Conservation (phyloP, 1,140 invertebrate genomes). For the Galendromus occidentalis region DNA sequence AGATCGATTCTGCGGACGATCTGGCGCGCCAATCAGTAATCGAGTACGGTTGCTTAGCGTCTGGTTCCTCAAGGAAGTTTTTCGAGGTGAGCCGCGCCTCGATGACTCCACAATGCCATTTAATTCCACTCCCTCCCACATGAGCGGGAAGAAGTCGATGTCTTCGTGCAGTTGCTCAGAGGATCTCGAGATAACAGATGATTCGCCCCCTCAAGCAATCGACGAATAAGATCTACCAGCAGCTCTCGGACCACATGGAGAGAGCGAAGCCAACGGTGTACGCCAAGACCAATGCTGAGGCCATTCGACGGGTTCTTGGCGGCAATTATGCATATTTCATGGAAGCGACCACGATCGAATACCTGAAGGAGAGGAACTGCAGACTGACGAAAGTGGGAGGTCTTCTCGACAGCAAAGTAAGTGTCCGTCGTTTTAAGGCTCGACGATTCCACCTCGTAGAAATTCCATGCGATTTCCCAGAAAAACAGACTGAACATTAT, state of each 20-base stretch:
- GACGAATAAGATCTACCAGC: slow-evolving; percentile 58
- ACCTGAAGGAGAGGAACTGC: slow-evolving; percentile 29
- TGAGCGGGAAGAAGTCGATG: neutral
- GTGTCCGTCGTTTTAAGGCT: slow-evolving; percentile 56
- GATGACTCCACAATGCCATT: neutral
- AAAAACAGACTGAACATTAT: too few relatives aligned
- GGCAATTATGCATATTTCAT: slow-evolving; percentile 32
- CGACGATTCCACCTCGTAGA: too few relatives aligned
- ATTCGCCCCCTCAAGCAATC: slow-evolving; percentile 43
- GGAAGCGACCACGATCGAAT: slow-evolving; percentile 32
- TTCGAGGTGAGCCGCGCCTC: slow-evolving; percentile 22
- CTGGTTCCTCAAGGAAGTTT: slow-evolving; percentile 30
- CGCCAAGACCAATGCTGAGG: slow-evolving; percentile 28
- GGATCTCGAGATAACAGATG: neutral
- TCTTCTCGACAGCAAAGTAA: slow-evolving; percentile 32
- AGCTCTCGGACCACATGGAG: slow-evolving; percentile 51
- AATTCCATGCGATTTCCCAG: too few relatives aligned
- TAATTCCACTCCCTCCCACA: neutral
- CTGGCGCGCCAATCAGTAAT: slow-evolving; percentile 35
- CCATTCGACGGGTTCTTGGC: slow-evolving; percentile 30
- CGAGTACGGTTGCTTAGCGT: slow-evolving; percentile 33
- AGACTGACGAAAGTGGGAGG: slow-evolving; percentile 30
- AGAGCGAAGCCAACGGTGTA: slow-evolving; percentile 32
- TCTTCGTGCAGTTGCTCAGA: neutral
- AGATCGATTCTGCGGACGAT: slow-evolving; percentile 35